Evolutionary conservation across 2,113 vertebrate species (phyloP).

Genomic region (Eretmochelys imbricata): DNA sequence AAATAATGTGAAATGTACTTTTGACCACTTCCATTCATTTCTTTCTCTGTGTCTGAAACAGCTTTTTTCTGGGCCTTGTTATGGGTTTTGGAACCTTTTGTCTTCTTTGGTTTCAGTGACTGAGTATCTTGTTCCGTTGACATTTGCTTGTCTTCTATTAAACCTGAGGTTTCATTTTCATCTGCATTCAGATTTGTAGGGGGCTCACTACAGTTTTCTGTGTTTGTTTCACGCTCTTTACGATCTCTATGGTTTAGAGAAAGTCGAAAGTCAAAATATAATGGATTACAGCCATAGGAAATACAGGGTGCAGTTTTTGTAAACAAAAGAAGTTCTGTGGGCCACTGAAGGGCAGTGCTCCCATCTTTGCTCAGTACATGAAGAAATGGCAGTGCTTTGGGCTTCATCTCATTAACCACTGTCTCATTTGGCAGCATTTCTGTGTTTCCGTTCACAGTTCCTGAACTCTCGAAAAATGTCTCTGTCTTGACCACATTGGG

Average conservation of each 20-base stretch:
- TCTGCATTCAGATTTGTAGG: conserved; percentile 54
- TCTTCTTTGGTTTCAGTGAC: conserved; percentile 86
- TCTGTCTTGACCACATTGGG: conserved; percentile 22
- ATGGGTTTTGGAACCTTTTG: conserved; percentile 74
- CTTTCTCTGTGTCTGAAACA: conserved; percentile 79
- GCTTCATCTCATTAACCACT: conserved; percentile 46
- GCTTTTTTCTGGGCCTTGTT: conserved; percentile 78
- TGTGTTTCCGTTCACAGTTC: conserved; percentile 5
- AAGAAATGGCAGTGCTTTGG: conserved; percentile 79
- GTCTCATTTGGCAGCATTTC: conserved; percentile 39
- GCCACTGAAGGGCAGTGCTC: conserved; percentile 88
- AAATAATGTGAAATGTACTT: conserved; percentile 65
- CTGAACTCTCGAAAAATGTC: conserved; percentile 37
- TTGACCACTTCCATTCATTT: conserved; percentile 57
- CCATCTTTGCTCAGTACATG: conserved; percentile 90
- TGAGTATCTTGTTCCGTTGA: conserved; percentile 79
- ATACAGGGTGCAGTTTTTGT: conserved; percentile 91
- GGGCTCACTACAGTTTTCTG: conserved; percentile 44
- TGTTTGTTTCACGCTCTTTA: conserved; percentile 58
- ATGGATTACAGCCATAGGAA: conserved; percentile 94
- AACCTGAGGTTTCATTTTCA: conserved; percentile 72
- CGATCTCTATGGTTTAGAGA: conserved; percentile 71
- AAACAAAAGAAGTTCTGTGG: conserved; percentile 88
- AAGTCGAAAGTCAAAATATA: conserved; percentile 84
- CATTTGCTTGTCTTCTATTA: conserved; percentile 74